Conservation (phyloP, 2,113 vertebrate species). For the Callorhinus ursinus region DNA sequence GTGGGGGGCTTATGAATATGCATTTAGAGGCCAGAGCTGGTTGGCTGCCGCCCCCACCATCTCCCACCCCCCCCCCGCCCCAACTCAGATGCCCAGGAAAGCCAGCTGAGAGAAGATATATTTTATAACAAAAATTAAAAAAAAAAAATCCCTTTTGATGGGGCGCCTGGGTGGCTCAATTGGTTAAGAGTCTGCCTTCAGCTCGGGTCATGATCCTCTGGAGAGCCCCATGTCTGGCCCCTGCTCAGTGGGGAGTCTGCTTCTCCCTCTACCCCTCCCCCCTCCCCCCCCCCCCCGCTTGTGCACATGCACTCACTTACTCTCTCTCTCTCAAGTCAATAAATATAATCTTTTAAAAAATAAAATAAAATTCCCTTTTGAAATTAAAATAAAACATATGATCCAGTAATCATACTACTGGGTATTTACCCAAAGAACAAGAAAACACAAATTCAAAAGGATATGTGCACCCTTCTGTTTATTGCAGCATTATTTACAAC, state of each 20-base stretch:
- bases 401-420: neutral
- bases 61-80: neutral
- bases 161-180: no score
- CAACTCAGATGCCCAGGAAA: slow-evolving; percentile 23
- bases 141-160: no score
- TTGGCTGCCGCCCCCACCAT: slow-evolving; percentile 53
- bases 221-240: no score
- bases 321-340: neutral
- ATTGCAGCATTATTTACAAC: neutral
- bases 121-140: no score
- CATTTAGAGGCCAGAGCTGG: slow-evolving; percentile 77
- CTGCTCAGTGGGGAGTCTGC: neutral
- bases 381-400: neutral
- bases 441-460: neutral
- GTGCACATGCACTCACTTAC: no score
- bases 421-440: neutral
- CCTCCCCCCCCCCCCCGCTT: no score
- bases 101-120: neutral
- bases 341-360: neutral
- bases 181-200: no score
- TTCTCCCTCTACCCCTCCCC: neutral
- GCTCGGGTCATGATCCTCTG: no score
- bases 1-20: slow-evolving; percentile 86
- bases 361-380: neutral
- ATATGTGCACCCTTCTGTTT: neutral